A percentile compares a stretch with the other conserved stretches of the same genome.
phyloP scores from a whole-genome alignment of 2,113 vertebrate genomes.

The Oxyruncus cristatus region DNA sequence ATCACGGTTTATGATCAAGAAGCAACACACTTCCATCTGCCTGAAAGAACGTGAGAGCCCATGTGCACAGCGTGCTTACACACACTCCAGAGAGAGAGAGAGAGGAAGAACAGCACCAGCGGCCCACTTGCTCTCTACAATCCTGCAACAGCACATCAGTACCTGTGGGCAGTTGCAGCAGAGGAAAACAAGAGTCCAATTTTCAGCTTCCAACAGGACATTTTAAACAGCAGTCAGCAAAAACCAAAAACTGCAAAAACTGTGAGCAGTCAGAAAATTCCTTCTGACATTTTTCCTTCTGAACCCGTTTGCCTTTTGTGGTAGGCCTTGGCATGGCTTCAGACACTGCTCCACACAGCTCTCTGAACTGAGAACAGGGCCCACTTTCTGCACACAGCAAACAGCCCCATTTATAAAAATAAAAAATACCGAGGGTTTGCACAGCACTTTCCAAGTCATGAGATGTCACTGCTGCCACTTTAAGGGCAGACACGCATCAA shows the following conservation, averaged over 20 bases:
- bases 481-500: slow-evolving; percentile 49
- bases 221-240: not conserved
- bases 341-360: not conserved
- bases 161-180: not conserved
- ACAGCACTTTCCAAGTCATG: not conserved
- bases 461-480: slow-evolving; percentile 58
- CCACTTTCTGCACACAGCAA: not conserved
- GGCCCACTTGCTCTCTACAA: not conserved
- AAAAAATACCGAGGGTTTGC: not conserved
- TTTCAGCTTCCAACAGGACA: not conserved
- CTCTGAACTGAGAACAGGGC: not conserved
- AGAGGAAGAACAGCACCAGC: not conserved
- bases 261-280: not conserved
- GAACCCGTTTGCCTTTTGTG: not conserved
- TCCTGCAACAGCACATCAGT: not conserved
- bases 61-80: not conserved
- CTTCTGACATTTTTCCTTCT: not conserved
- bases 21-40: not conserved
- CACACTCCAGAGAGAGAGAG: not conserved
- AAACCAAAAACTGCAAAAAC: not conserved
- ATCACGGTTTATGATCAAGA: not conserved
- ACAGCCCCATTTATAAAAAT: not conserved
- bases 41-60: not conserved
- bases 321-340: slow-evolving; percentile 5
- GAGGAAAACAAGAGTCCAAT: not conserved